These are phyloP conservation scores for Drosophila meridionalis DNA, from an alignment of 2,888 invertebrate species.

Conservation along the genomic window DNA sequence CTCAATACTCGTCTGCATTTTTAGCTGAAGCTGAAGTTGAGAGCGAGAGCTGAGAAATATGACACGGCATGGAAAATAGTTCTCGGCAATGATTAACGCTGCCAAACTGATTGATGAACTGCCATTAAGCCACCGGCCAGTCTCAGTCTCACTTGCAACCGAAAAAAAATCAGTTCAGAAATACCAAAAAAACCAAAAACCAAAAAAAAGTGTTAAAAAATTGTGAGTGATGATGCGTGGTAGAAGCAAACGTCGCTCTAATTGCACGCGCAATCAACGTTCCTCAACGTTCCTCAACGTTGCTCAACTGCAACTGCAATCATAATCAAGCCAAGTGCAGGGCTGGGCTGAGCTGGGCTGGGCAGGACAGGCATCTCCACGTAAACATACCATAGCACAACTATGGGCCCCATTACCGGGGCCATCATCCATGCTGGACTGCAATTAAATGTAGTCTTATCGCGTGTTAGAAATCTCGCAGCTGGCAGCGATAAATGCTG, in stretches of 20 bases:
- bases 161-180: constrained; percentile 27
- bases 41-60: constrained; percentile 54
- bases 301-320: constrained; percentile 40
- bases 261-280: constrained; percentile 76
- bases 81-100: constrained; percentile 61
- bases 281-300: constrained; percentile 46
- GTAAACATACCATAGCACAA: constrained; percentile 1
- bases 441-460: constrained; percentile 69
- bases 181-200: neutral
- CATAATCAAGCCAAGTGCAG: constrained; percentile 55
- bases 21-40: constrained; percentile 24
- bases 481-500: constrained; percentile 52
- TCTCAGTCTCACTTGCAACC: constrained; percentile 35
- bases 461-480: constrained; percentile 61
- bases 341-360: constrained; percentile 4
- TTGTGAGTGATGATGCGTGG: constrained; percentile 75
- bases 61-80: constrained; percentile 63
- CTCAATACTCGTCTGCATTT: constrained; percentile 38
- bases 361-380: neutral
- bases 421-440: constrained; percentile 39
- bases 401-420: constrained; percentile 25
- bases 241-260: constrained; percentile 56
- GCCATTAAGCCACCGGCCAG: constrained; percentile 66
- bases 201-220: constrained; percentile 74
- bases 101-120: constrained; percentile 77